Base-by-base conservation (phyloP, 1,140 invertebrate genomes). In the Pseudobourletiella spinata region DNA sequence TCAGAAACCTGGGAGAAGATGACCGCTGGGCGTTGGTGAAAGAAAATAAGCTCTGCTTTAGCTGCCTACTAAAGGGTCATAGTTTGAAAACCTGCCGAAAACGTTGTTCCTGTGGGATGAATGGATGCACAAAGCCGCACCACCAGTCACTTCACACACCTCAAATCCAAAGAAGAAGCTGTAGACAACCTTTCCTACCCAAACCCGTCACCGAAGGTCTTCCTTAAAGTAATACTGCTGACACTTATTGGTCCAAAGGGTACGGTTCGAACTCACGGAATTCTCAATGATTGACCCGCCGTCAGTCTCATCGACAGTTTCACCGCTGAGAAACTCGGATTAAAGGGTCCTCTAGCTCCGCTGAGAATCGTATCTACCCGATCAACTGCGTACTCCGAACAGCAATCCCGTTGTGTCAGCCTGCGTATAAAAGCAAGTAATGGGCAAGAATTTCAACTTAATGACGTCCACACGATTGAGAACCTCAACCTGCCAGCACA, bases 11-110 rank as follows among this genome's bases (percentile, higher is more conserved):
- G 18, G 2, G 1, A 6, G 42, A 42, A 3, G 15, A 50, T 2
- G 48, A 51, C 2, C 2, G 57, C 18, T 52, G 48, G 55, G 35
- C 51, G 2, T 22, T 52, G 2, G 54, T 59, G 2, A 50, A 28
- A 20, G 26, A 51, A 25, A 51, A 59, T 2, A 30, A 20, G 14
- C 30, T 59, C 3, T 64, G 62, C 25, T 58, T 58, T 26, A 8
- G 29, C 3, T 64, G 62, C 28, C 29, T 64, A 2, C 26, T 32
- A 18, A 16, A 3, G 6, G 56, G 62, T 6, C 62, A 58, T 54
- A 1, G 6, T 8, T 24, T 52, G 22, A 57, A 35, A 20, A 3
- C 6, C 2, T 58, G 57, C 32, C 1, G 24, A 1, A 15, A 11
- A 1, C 52, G 26, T 29, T 25, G 25, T 20, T 18, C 4, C 2